Percentiles rank a stretch among this genome's conserved stretches.
phyloP scores from a whole-genome alignment of 2,797 vertebrate genomes.

The Gallinago solitaria region DNA sequence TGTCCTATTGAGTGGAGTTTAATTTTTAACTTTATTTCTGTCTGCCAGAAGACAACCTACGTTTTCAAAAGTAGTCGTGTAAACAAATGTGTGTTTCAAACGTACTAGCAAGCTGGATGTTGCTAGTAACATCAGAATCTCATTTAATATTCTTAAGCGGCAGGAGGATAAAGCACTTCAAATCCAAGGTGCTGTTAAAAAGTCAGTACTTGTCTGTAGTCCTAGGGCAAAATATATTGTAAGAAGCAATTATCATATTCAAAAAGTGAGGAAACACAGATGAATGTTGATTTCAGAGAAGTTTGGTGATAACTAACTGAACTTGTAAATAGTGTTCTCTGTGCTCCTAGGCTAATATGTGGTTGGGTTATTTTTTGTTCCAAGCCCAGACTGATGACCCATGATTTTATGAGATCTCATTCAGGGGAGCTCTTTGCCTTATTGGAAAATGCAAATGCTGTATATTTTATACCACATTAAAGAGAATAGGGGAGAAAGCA shows the following conservation, averaged over 20 bases:
- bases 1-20: not conserved
- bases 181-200: not conserved
- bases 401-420: not conserved
- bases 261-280: not conserved
- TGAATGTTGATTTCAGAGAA: not conserved
- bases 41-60: not conserved
- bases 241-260: not conserved
- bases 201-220: not conserved
- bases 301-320: not conserved
- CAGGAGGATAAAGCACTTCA: not conserved
- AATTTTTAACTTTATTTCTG: not conserved
- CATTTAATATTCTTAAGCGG: not conserved
- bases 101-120: not conserved
- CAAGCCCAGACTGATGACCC: not conserved
- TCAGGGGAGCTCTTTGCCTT: not conserved
- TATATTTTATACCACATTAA: not conserved
- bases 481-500: not conserved
- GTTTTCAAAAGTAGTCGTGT: slow-evolving; percentile 2
- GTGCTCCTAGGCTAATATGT: not conserved
- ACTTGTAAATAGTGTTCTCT: not conserved
- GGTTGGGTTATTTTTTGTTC: not conserved
- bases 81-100: slow-evolving; percentile 31
- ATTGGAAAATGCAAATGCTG: not conserved
- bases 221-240: not conserved
- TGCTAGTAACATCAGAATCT: not conserved